Conservation (phyloP, 2,888 invertebrate genomes). For the Corbicula japonica region DNA sequence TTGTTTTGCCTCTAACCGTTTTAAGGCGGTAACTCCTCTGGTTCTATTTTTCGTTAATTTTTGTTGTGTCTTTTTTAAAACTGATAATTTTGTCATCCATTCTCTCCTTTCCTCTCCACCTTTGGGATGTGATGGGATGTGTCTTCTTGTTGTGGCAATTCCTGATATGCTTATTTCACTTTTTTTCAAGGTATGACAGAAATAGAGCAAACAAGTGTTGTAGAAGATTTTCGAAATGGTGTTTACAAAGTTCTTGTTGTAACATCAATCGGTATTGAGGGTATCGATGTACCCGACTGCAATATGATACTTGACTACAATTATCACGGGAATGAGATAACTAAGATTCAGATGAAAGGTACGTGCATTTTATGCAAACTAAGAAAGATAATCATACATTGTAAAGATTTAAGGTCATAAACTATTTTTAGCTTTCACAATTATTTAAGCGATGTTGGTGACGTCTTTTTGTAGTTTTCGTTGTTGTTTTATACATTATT, state of each 20-base stretch:
- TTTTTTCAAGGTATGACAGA: slow-evolving; percentile 62
- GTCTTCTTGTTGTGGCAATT: neutral
- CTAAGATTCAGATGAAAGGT: slow-evolving; percentile 69
- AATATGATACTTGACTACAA: slow-evolving; percentile 67
- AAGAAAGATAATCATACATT: too few species aligned
- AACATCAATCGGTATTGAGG: slow-evolving; percentile 67
- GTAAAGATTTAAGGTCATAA: too few species aligned
- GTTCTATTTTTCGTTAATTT: neutral
- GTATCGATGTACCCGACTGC: slow-evolving; percentile 68
- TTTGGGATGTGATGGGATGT: too few species aligned
- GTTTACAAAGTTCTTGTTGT: slow-evolving; percentile 61
- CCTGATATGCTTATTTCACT: neutral
- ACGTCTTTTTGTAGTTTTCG: too few species aligned
- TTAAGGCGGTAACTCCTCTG: neutral
- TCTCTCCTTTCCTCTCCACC: too few species aligned
- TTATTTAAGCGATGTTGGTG: too few species aligned
- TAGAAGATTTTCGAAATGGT: slow-evolving; percentile 54
- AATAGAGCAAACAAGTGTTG: slow-evolving; percentile 48
- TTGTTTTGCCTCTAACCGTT: neutral
- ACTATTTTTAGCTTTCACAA: too few species aligned
- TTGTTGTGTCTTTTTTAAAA: neutral
- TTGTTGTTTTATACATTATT: too few species aligned
- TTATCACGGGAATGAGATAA: slow-evolving; percentile 65
- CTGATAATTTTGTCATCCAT: too few species aligned
- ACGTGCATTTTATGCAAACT: too few species aligned